Base-by-base conservation (phyloP, 2,888 invertebrate genomes). In the Drosophila paramelanica region DNA sequence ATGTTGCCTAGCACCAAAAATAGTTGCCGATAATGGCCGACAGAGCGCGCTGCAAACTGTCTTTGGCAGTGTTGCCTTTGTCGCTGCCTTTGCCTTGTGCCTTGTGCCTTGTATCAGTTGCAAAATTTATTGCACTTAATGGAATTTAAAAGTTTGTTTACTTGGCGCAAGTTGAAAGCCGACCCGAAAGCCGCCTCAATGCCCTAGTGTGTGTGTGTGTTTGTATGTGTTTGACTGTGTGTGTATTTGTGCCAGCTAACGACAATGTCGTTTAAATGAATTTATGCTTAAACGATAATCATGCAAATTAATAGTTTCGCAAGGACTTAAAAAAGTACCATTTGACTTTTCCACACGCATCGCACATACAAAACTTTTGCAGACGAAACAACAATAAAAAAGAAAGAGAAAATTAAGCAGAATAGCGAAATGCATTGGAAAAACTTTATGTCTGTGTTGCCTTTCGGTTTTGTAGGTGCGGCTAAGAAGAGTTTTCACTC, bases 61-160 rank as follows among this genome's bases (percentile, higher is more conserved):
- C 39, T 23, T 45, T 43, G 31, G 20, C 33, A 23, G 36, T 20
- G 25, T 56, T 66, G 55, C 70, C 64, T 36, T 25, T 36, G 55
- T 5, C 5, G 47, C 57, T 46, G 59, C 36, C 33, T 38, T 46
- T 43, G 23, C 39, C 69, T 42, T 68, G 62, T 67, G 69, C 68
- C 65, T 45, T 60, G 67, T 89, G 69, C 68, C 65, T 45, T 60
- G 67, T 89, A 90, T 89, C 88, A 87, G 86, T 87, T 90, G 78
- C 88, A 90, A 90, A 90, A 90, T 90, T 90, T 89, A 90, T 90
- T 86, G 85, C 89, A 86, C 88, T 89, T 90, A 90, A 90, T 90
- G 89, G 89, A 90, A 90, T 90, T 90, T 90, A 81, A 88, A 89
- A 90, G 89, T 90, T 90, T 89, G 84, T 90, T 89, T 89, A 79